These are phyloP conservation scores for Porphyrio hochstetteri DNA, from an alignment of 2,113 vertebrate genomes.

Conservation along the genomic window DNA sequence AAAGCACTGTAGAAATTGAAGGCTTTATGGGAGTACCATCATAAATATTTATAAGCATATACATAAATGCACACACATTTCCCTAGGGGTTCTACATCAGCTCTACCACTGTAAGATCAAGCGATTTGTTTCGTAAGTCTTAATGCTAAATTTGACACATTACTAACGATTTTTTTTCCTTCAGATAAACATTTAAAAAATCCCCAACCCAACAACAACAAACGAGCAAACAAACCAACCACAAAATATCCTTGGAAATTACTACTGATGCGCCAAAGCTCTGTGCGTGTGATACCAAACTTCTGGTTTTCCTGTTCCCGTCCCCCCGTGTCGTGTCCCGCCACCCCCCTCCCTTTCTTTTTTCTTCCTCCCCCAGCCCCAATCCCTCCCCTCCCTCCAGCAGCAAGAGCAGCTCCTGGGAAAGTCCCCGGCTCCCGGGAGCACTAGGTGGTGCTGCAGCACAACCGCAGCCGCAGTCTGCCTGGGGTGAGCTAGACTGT, in stretches of 20 bases:
- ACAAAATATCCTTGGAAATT: not conserved
- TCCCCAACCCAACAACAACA: too few relatives aligned
- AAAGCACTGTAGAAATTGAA: not conserved
- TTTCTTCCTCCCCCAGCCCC: too few relatives aligned
- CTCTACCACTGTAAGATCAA: not conserved
- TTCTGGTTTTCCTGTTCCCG: too few relatives aligned
- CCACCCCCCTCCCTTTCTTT: too few relatives aligned
- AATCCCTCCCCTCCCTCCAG: not conserved
- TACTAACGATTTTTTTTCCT: not conserved
- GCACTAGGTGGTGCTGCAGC: slow-evolving; percentile 74
- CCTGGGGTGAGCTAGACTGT: rapidly evolving
- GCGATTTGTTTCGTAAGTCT: not conserved
- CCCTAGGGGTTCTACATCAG: not conserved
- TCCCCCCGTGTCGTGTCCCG: too few relatives aligned
- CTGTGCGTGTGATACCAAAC: not conserved
- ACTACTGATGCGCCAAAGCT: not conserved
- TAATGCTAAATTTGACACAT: not conserved
- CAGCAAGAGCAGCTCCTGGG: not conserved
- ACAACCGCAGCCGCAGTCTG: not conserved
- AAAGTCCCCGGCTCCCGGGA: not conserved
- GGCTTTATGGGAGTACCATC: not conserved
- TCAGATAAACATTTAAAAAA: not conserved
- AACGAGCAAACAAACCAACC: too few relatives aligned
- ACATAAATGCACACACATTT: not conserved
- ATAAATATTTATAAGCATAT: not conserved